These are phyloP conservation scores for Laterallus jamaicensis DNA, from an alignment of 2,113 vertebrate species.

Conservation along the genomic window DNA sequence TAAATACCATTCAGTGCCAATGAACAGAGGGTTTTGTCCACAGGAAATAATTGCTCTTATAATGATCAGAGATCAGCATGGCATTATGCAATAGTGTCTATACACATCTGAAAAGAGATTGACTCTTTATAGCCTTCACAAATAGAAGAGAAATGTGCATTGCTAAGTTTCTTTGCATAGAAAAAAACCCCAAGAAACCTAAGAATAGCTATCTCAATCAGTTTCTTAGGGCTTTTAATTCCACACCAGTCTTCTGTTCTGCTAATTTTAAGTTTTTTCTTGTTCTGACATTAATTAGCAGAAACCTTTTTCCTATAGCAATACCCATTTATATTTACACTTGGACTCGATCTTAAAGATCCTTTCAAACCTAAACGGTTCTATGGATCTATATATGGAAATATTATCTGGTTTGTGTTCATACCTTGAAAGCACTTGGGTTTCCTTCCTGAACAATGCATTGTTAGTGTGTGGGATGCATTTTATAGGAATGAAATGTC, in stretches of 20 bases:
- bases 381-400: not conserved
- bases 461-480: not conserved
- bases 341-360: too few relatives aligned
- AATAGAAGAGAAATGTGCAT: not conserved
- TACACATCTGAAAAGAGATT: not conserved
- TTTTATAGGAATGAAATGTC: not conserved
- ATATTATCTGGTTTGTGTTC: not conserved
- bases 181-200: not conserved
- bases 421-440: not conserved
- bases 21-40: slow-evolving; percentile 20
- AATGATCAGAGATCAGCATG: not conserved
- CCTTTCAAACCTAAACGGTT: too few relatives aligned
- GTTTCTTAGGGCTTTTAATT: slow-evolving; percentile 10
- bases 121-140: not conserved
- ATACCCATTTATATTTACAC: not conserved
- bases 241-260: not conserved
- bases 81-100: not conserved
- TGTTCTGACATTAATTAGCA: not conserved
- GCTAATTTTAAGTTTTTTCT: not conserved
- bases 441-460: not conserved
- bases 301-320: not conserved
- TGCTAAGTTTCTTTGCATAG: not conserved
- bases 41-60: slow-evolving; percentile 24
- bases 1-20: slow-evolving; percentile 41
- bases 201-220: not conserved